Conservation (phyloP, 2,888 invertebrate species). For the Caenorhabditis afra region DNA sequence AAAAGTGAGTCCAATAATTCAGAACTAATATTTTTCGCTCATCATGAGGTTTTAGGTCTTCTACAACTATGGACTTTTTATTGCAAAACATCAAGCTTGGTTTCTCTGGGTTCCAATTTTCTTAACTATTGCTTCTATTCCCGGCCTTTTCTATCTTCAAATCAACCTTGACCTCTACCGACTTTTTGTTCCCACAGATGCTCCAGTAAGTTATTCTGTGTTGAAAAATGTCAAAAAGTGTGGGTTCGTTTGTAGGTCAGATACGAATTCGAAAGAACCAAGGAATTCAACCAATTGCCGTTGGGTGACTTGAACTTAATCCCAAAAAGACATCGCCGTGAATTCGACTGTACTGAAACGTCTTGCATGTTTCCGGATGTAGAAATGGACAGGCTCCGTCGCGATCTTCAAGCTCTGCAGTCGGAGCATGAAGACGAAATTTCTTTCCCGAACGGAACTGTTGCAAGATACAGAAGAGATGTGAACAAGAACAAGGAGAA, state of each 20-base stretch:
- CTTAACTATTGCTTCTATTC: conserved; percentile 70
- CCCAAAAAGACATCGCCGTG: conserved; percentile 42
- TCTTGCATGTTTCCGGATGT: conserved; percentile 60
- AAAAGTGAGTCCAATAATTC: conserved; percentile 34
- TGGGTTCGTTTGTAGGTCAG: conserved; percentile 51
- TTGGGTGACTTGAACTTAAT: conserved; percentile 67
- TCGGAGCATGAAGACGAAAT: conserved; percentile 24
- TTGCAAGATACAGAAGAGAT: conserved; percentile 41
- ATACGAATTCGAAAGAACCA: conserved; percentile 69
- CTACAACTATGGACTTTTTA: conserved; percentile 75
- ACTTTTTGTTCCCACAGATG: conserved; percentile 79
- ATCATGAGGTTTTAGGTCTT: conserved; percentile 70
- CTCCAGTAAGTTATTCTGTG: conserved; percentile 71
- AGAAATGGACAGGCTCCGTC: conserved; percentile 62
- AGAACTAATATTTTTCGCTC: background rate
- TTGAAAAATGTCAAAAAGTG: background rate
- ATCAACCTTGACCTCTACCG: conserved; percentile 80
- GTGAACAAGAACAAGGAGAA: conserved; percentile 48
- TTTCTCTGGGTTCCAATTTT: conserved; percentile 64
- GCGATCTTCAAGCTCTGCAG: conserved; percentile 58
- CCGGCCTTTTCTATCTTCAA: conserved; percentile 74
- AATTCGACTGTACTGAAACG: conserved; percentile 42
- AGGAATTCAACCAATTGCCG: conserved; percentile 74
- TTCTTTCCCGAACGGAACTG: conserved; percentile 25
- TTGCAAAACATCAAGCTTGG: conserved; percentile 75